Evolutionary conservation across 2,797 vertebrate genomes (phyloP).

Genomic region (Anguilla megastoma): DNA sequence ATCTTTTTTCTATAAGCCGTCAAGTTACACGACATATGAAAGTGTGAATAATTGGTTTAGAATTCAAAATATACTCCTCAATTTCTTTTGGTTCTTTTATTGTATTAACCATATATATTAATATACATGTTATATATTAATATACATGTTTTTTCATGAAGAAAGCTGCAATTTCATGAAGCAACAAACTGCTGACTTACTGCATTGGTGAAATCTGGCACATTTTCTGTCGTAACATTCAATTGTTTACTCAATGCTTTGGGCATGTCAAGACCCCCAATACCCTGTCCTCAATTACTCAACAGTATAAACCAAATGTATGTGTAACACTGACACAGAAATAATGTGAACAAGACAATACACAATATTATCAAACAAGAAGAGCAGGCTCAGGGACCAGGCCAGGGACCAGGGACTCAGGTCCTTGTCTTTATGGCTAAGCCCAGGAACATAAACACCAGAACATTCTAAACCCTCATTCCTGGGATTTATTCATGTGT

Average conservation of each 20-base stretch:
- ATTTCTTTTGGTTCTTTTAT: background rate
- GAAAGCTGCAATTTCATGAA: background rate
- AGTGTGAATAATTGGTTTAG: background rate
- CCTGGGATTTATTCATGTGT: background rate
- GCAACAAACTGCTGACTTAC: background rate
- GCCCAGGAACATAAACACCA: background rate
- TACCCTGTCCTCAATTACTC: background rate
- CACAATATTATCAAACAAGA: background rate
- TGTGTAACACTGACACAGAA: background rate
- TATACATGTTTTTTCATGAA: background rate
- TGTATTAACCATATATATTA: background rate
- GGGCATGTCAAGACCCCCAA: background rate
- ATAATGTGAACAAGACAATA: constrained; percentile 9
- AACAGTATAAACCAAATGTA: constrained; percentile 8
- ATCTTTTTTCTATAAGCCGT: background rate
- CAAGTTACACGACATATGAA: background rate
- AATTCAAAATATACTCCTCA: background rate
- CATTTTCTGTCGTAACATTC: background rate
- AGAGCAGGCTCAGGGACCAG: background rate
- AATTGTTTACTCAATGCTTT: background rate
- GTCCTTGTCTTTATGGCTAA: background rate
- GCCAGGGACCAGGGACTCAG: background rate
- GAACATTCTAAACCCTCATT: background rate
- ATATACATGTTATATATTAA: background rate
- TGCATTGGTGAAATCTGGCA: background rate